Evolutionary conservation across 2,888 invertebrate species (phyloP).

Genomic region (Drosophila conformis): DNA sequence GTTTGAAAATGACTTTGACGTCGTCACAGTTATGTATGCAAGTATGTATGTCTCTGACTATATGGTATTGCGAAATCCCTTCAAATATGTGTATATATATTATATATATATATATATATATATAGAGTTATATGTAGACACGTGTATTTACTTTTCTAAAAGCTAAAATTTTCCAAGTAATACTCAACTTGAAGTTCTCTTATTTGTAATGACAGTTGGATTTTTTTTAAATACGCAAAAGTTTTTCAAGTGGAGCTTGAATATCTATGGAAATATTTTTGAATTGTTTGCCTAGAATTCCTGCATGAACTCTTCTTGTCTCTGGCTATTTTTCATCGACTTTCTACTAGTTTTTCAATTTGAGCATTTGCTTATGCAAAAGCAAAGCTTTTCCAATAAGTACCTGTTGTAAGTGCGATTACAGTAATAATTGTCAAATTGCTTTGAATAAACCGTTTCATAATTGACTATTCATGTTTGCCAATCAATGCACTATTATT

Average conservation of each 20-base stretch:
- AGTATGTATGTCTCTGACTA: conserved; percentile 6
- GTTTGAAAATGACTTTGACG: conserved; percentile 62
- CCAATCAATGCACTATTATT: background rate
- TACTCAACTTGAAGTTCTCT: conserved; percentile 13
- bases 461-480: conserved; percentile 2
- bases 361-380: background rate
- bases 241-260: background rate
- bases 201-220: background rate
- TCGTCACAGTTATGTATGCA: conserved; percentile 25
- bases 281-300: background rate
- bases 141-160: conserved; percentile 48
- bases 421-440: conserved; percentile 3
- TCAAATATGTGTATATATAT: conserved; percentile 24
- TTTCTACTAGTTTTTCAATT: background rate
- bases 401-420: background rate
- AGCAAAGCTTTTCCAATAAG: background rate
- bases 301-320: background rate
- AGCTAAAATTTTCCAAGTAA: conserved; percentile 36
- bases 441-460: background rate
- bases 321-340: background rate
- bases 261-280: background rate
- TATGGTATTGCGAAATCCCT: conserved; percentile 58
- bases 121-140: conserved; percentile 19
- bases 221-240: background rate
- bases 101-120: background rate